These are phyloP conservation scores for Orthonychiurus folsomi DNA, from an alignment of 2,888 invertebrate species.

Conservation along the genomic window DNA sequence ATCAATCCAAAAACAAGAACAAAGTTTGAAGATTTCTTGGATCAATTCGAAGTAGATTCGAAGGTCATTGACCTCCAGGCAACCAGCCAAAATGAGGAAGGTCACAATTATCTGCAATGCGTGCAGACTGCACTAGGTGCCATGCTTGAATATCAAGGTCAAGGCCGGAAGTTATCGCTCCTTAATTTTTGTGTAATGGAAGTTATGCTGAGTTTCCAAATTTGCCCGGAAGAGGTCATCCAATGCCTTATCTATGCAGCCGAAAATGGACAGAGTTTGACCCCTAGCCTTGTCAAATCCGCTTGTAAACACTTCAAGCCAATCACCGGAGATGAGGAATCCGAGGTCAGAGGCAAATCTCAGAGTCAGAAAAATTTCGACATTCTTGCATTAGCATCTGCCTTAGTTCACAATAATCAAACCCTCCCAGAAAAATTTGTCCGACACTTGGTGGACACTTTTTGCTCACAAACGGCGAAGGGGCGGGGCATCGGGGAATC, in stretches of 20 bases:
- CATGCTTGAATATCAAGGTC: neutral
- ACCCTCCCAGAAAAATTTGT: constrained; percentile 8
- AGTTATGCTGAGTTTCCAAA: neutral
- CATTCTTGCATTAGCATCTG: neutral
- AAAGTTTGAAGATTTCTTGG: too few species aligned
- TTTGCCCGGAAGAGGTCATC: constrained; percentile 5
- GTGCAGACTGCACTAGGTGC: neutral
- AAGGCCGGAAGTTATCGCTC: neutral
- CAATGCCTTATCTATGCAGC: constrained; percentile 6
- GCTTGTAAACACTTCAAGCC: neutral
- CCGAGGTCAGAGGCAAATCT: neutral
- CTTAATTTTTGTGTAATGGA: constrained; percentile 8
- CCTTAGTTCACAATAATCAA: neutral
- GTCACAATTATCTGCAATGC: too few species aligned
- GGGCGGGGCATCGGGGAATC: neutral
- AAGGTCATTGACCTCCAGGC: neutral
- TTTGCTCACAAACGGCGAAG: neutral
- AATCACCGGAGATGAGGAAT: too few species aligned
- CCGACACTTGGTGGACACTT: neutral
- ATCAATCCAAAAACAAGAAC: too few species aligned
- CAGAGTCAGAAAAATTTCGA: neutral
- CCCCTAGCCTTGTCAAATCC: neutral
- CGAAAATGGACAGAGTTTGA: constrained; percentile 12
- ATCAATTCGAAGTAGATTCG: neutral
- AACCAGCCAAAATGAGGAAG: neutral